These are phyloP conservation scores for Himantopus leucocephalus DNA, from an alignment of 2,113 vertebrate genomes.

Conservation along the genomic window DNA sequence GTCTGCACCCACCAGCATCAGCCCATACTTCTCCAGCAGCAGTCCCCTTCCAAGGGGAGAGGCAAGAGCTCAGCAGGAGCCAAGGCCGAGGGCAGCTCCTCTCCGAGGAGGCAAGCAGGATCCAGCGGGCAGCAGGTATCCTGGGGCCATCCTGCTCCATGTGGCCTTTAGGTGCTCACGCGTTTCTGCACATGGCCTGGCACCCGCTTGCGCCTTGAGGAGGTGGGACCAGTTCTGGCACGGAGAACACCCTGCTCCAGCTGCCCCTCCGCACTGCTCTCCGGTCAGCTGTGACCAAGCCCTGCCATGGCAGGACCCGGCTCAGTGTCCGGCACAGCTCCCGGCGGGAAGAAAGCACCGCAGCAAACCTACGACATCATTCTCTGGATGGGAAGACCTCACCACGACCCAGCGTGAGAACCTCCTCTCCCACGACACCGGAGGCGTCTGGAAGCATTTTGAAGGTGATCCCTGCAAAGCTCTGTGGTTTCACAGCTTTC, in stretches of 20 bases:
- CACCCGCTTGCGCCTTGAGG: neutral
- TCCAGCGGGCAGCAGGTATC: neutral
- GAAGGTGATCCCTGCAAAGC: neutral
- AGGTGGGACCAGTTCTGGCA: neutral
- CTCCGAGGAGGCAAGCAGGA: neutral
- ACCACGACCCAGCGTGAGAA: neutral
- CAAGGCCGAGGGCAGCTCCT: neutral
- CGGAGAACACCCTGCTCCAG: neutral
- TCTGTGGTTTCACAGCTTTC: constrained; percentile 2
- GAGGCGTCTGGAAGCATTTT: neutral
- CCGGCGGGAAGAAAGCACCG: rapidly evolving
- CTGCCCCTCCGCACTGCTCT: neutral
- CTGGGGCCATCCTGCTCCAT: neutral
- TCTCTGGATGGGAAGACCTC: neutral
- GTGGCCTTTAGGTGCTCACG: neutral
- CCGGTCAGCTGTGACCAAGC: neutral
- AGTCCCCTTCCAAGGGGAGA: neutral
- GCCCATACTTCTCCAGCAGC: neutral
- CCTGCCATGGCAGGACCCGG: neutral
- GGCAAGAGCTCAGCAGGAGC: neutral
- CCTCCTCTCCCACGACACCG: neutral
- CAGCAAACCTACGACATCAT: neutral
- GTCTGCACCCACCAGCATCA: neutral
- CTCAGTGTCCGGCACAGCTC: neutral
- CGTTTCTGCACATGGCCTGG: neutral